Conservation (phyloP, 2,113 vertebrate species). For the Heliornis fulica region DNA sequence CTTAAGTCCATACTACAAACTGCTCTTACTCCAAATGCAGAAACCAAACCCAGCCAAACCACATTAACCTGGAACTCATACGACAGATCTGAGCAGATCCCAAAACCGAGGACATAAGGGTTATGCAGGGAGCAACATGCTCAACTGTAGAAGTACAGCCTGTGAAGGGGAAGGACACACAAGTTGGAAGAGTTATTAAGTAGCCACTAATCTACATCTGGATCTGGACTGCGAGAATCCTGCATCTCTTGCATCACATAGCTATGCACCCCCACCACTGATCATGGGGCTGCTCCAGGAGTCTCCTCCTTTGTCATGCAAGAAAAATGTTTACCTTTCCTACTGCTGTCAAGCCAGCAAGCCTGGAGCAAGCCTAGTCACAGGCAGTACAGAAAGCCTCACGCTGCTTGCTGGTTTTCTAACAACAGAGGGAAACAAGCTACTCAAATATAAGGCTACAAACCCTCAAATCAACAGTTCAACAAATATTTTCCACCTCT, state of each 20-base stretch:
- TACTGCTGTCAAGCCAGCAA: background rate
- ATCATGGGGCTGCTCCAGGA: background rate
- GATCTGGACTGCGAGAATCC: background rate
- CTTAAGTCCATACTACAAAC: background rate
- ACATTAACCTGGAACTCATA: accelerated
- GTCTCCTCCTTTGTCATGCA: accelerated
- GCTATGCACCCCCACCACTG: accelerated
- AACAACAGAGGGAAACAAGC: background rate
- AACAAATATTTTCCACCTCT: background rate
- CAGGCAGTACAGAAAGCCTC: background rate
- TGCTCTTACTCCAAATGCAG: background rate
- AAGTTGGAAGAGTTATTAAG: background rate
- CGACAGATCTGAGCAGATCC: background rate
- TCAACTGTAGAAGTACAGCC: accelerated
- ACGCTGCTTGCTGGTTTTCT: background rate
- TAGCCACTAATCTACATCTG: background rate
- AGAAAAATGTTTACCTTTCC: background rate
- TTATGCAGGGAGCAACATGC: accelerated
- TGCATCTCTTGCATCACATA: background rate
- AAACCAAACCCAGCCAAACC: background rate
- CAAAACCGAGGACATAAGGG: background rate
- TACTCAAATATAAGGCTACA: background rate
- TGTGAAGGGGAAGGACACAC: background rate
- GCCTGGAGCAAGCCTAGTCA: background rate
- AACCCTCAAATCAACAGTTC: background rate